phyloP scores from a whole-genome alignment of 2,797 vertebrate genomes.

The Emys orbicularis region DNA sequence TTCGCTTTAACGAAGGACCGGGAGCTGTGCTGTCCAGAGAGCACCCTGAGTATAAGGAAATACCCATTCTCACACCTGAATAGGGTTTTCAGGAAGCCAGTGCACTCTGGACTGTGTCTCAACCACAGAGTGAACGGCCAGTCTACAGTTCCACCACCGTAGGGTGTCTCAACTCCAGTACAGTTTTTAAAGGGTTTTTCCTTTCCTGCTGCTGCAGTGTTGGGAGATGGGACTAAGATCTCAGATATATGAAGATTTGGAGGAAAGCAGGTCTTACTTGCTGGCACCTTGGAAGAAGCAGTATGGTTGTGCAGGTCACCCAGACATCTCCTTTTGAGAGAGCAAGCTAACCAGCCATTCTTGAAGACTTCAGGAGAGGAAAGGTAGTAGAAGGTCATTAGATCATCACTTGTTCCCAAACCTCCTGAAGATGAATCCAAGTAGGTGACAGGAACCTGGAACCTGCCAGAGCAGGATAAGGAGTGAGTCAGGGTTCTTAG shows the following conservation, averaged over 20 bases:
- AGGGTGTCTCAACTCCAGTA: background rate
- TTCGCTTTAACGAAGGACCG: background rate
- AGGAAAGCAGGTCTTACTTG: background rate
- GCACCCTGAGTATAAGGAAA: background rate
- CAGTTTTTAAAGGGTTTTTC: background rate
- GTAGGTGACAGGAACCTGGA: background rate
- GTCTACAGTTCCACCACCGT: background rate
- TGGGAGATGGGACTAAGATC: background rate
- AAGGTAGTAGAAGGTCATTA: background rate
- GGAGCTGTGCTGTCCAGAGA: background rate
- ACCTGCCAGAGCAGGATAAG: background rate
- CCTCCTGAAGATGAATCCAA: background rate
- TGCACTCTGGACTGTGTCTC: background rate
- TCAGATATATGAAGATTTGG: background rate
- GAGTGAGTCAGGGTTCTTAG: background rate
- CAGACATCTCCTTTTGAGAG: background rate
- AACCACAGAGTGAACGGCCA: background rate
- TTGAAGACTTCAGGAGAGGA: background rate
- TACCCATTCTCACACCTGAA: background rate
- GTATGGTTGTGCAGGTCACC: rapidly evolving
- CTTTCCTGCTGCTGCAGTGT: background rate
- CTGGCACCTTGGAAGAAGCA: background rate
- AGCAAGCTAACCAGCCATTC: background rate
- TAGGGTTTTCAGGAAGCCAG: background rate
- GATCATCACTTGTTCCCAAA: background rate